phyloP scores from a whole-genome alignment of 2,797 vertebrate species.

The Gouania willdenowi region DNA sequence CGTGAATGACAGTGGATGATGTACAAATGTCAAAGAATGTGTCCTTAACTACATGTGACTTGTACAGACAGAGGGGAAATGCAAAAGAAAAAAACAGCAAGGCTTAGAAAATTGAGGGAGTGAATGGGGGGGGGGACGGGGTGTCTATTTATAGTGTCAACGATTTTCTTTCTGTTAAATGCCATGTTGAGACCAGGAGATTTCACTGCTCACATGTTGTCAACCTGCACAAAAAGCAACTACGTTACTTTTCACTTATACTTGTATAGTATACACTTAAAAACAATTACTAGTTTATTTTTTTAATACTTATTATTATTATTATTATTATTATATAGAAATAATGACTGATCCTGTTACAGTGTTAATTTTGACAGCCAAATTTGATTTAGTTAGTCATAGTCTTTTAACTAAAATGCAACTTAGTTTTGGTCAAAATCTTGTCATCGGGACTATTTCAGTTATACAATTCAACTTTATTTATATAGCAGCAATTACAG shows the following conservation, averaged over 20 bases:
- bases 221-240: conserved; percentile 21
- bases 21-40: conserved; percentile 41
- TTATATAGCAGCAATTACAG: too few relatives aligned
- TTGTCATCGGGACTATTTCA: too few relatives aligned
- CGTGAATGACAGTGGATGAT: conserved; percentile 50
- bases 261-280: too few relatives aligned
- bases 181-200: conserved; percentile 14
- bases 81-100: conserved; percentile 25
- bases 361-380: too few relatives aligned
- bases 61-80: conserved; percentile 13
- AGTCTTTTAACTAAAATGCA: too few relatives aligned
- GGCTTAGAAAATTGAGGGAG: conserved; percentile 24
- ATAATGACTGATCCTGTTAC: too few relatives aligned
- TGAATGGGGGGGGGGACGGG: conserved; percentile 23
- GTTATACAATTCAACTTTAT: too few relatives aligned
- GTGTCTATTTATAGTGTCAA: conserved; percentile 54
- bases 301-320: too few relatives aligned
- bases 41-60: conserved; percentile 50
- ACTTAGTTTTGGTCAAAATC: too few relatives aligned
- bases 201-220: conserved; percentile 35
- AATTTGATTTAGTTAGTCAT: too few relatives aligned
- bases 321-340: too few relatives aligned
- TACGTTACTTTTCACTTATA: conserved; percentile 14
- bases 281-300: too few relatives aligned
- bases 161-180: conserved; percentile 47